Base-by-base conservation (phyloP, 2,113 vertebrate genomes). In the Labeo rohita region DNA sequence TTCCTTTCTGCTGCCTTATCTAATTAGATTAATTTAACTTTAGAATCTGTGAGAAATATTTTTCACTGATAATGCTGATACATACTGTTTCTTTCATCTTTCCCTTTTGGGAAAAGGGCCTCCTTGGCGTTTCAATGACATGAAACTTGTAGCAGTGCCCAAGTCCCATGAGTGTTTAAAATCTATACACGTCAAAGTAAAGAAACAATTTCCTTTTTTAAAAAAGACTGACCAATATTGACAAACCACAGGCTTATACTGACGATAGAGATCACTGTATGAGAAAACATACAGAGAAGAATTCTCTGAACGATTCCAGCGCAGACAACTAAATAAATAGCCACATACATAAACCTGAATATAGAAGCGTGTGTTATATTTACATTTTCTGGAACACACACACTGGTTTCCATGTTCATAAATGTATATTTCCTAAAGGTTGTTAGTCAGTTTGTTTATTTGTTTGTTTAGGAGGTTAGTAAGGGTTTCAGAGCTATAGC, bases 51-150 rank as follows among this genome's bases (percentile, higher is more conserved):
- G 78, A 85, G 16, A 36, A 11, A 21, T 45, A 11, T 65, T 23
- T 65, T 86, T 75, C 50, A 94, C 94, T 91, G 93, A 94, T 94
- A 87, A 68, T 90, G 83, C 87, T 87, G 84, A 89, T 93, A 90
- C 93, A 94, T 94, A 92, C 94, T 94, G 92, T 87, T 94, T 93
- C 92, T 89, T 89, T 85, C 91, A 88, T 91, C 82, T 84, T 83
- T 61, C 85, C 28, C 90, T 91, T 34, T 72, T 18, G 16, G 8
- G 16, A 85, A 89, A 84, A 84, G 84, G 90, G 93, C 90, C 92
- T 89, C 85, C 89, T 93, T 92, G 86, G 87, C 90, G 83, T 89
- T 90, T 92, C 90, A 93, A 91, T 94, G 84, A 81, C 72, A 92
- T 80, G 8, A 78, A 90, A 92, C 90, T 88, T 91, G 92, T 91